Base-by-base conservation (phyloP, 1,140 invertebrate genomes). In the Ceratosolen solmsi region DNA sequence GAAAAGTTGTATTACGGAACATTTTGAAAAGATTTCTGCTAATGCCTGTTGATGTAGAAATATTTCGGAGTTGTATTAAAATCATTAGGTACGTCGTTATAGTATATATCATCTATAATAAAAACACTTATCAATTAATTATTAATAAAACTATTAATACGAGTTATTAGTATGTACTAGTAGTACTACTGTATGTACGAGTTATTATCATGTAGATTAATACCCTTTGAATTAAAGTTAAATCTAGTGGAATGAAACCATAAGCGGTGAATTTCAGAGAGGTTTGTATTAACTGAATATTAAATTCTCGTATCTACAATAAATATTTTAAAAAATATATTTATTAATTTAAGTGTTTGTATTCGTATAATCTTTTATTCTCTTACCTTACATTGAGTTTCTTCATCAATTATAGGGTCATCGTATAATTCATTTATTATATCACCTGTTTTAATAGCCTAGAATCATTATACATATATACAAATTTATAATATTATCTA, bases 41-140 rank as follows among this genome's bases (percentile, higher is more conserved):
- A 49, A 25, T 25, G 11, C 41, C 7, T 1, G 41, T 41, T 72
- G 33, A 30, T 3, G 5, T 63, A 30, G 25, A 60, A 15, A 41
- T 54, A 20, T 71, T 68, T 22, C 36, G 9, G 33, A 94, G 93
- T 84, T 94, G 94, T 86, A 94, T 93, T 25, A 94, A 87, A 83
- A 94, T 94, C 0, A 94, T 94, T 84, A 95, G 86, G 86, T 95
- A 95, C 0, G 94, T 95, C 2, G 93, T 93, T 25, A 95, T 93
- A 11, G 94, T 93, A 20, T 93, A 93, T 1, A 93, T 90, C 17
- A 94, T 91, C 94, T 95, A 87, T 49, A 92, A 93, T 68, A 41
- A 56, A 63, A 74, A 73, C 33, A 11, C 46, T 58, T 25, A 17
- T 30, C 56, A 60, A 15, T 36, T 11, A 20, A 75, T 81, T 71